Percentiles rank a stretch among this genome's conserved stretches.
These are phyloP conservation scores for Diadegma fenestrale DNA, from an alignment of 2,888 invertebrate species.

Conservation along the genomic window DNA sequence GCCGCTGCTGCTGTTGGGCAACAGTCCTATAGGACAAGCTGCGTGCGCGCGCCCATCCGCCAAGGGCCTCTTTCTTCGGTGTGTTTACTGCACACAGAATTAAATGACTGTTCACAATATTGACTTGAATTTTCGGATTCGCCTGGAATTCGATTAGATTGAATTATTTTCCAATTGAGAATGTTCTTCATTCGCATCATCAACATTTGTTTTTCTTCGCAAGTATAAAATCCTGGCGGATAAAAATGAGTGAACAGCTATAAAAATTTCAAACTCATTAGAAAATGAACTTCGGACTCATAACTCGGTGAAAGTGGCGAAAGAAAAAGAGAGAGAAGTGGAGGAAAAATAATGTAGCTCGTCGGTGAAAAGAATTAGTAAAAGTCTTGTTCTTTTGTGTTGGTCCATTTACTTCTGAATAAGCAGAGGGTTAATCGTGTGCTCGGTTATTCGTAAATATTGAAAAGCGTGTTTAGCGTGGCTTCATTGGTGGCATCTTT, in stretches of 20 bases:
- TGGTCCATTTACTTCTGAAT: conserved; percentile 48
- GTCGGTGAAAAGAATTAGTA: conserved; percentile 46
- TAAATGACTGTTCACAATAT: conserved; percentile 9
- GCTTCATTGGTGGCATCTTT: conserved; percentile 18
- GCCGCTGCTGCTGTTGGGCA: conserved; percentile 29
- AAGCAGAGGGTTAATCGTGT: conserved; percentile 73
- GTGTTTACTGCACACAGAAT: background rate
- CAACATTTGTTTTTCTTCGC: background rate
- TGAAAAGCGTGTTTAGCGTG: conserved; percentile 76
- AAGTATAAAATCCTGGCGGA: background rate
- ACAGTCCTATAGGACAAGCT: conserved; percentile 33
- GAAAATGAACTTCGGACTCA: background rate
- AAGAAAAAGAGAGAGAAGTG: background rate
- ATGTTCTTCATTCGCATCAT: background rate
- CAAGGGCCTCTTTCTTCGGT: conserved; percentile 16
- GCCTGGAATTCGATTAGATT: background rate
- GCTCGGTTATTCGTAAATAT: conserved; percentile 78
- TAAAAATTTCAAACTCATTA: background rate
- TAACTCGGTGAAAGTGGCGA: background rate
- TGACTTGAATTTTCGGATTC: background rate
- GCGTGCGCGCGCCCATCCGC: conserved; percentile 1
- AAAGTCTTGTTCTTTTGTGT: conserved; percentile 21
- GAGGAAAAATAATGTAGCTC: background rate
- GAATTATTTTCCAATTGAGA: background rate
- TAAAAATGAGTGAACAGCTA: background rate